Base-by-base conservation (phyloP, 2,888 invertebrate genomes). In the Orthosia gothica region DNA sequence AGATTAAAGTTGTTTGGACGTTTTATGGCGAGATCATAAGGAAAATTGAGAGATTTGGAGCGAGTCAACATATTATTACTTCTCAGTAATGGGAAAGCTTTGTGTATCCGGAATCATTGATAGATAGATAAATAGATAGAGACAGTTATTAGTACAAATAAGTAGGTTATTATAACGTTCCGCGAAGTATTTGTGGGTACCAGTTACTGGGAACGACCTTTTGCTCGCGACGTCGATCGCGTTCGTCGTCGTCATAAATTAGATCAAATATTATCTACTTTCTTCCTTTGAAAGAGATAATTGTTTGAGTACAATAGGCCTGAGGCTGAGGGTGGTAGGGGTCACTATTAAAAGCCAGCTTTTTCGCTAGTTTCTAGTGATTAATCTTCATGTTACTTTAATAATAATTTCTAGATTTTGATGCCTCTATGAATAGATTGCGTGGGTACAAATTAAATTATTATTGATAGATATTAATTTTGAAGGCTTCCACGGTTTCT, bases 1-100 rank as follows among this genome's bases (percentile, higher is more conserved):
- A 76, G 57, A 77, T 86, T 79, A 74, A 75, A 86, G 65, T 80
- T 80, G 55, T 78, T 85, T 77, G 59, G 61, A 59, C 57, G 40
- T 75, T 82, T 85, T 67, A 76, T 75, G 70, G 23, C 63, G 13
- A 63, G 59, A 67, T 76, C 61, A 63, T 71, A 80, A 80, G 71
- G 66, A 83, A 74, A 71, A 76, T 67, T 57, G 67, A 58, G 45
- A 70, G 62, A 73, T 83, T 23, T 54, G 23, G 49, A 49, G 66
- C 40, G 50, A 75, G 64, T 77, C 72, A 66, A 69, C 55, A 54
- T 72, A 55, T 26, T 45, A 69, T 68, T 70, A 76, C 26, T 62
- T 59, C 23, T 47, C 57, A 70, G 62, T 72, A 80, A 80, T 73
- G 63, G 74, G 57, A 79, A 71, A 57, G 49, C 62, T 74, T 73